These are phyloP conservation scores for Beroe forskalii DNA, from an alignment of 37 sponge, comb jelly and placozoan species.

Conservation along the genomic window DNA sequence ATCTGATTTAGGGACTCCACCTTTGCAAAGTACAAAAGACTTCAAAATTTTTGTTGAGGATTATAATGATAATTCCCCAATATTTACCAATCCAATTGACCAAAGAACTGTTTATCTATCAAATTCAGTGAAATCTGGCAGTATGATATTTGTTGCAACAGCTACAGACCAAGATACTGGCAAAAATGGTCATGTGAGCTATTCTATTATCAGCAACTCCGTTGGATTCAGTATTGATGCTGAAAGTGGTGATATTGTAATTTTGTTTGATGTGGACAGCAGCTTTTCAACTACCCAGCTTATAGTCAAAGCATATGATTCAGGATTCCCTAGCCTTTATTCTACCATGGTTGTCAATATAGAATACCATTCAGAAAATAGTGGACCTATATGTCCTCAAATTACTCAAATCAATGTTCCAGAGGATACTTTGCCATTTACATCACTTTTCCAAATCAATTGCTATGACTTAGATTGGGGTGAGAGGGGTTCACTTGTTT, in stretches of 20 bases:
- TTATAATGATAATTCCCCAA: constrained; percentile 36
- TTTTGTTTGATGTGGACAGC: neutral
- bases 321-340: neutral
- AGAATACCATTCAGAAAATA: neutral
- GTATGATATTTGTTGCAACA: neutral
- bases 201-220: neutral
- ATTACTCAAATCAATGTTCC: neutral
- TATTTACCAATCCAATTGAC: constrained; percentile 6
- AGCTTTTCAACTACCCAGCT: neutral
- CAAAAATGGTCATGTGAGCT: neutral
- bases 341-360: constrained; percentile 42
- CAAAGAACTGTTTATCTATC: constrained; percentile 24
- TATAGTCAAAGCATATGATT: constrained; percentile 47
- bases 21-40: neutral
- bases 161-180: constrained; percentile 46
- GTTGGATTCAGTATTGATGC: neutral
- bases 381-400: neutral
- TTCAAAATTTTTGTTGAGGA: neutral
- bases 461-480: constrained; percentile 57
- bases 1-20: neutral
- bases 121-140: neutral
- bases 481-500: constrained; percentile 5
- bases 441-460: neutral
- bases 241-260: neutral
- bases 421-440: neutral